phyloP scores from a whole-genome alignment of 1,140 invertebrate species.

The Thaumatotibia leucotreta region DNA sequence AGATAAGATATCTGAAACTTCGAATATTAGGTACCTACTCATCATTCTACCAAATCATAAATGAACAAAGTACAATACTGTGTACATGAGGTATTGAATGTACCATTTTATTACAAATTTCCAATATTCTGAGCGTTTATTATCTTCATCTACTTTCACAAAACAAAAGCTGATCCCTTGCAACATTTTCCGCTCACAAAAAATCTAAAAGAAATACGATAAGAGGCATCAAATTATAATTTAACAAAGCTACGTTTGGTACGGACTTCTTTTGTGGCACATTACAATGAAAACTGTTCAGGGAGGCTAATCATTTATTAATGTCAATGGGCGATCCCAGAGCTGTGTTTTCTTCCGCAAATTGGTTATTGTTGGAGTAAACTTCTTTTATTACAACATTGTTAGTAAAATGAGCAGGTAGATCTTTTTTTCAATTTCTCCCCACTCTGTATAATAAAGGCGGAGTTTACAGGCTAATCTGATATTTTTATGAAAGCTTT shows the following conservation, averaged over 20 bases:
- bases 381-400: conserved; percentile 69
- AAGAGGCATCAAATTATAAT: conserved; percentile 74
- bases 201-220: conserved; percentile 55
- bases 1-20: too few species aligned
- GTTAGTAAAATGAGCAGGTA: conserved; percentile 66
- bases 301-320: conserved; percentile 72
- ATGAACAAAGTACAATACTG: too few species aligned
- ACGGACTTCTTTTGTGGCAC: conserved; percentile 67
- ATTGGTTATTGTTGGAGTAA: conserved; percentile 72
- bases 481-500: conserved; percentile 32
- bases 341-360: conserved; percentile 59
- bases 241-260: conserved; percentile 64
- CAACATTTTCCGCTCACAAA: conserved; percentile 26
- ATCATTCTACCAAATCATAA: too few species aligned
- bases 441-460: conserved; percentile 50
- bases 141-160: not conserved
- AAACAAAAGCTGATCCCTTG: conserved; percentile 5
- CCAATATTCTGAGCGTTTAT: too few species aligned
- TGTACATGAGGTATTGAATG: too few species aligned
- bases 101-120: too few species aligned
- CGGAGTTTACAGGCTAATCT: conserved; percentile 39
- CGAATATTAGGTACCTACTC: too few species aligned
- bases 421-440: conserved; percentile 55
- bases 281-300: conserved; percentile 63
- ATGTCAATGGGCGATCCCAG: conserved; percentile 63